Base-by-base conservation (phyloP, 2,113 vertebrate genomes). In the Ivindomyrus marchei region DNA sequence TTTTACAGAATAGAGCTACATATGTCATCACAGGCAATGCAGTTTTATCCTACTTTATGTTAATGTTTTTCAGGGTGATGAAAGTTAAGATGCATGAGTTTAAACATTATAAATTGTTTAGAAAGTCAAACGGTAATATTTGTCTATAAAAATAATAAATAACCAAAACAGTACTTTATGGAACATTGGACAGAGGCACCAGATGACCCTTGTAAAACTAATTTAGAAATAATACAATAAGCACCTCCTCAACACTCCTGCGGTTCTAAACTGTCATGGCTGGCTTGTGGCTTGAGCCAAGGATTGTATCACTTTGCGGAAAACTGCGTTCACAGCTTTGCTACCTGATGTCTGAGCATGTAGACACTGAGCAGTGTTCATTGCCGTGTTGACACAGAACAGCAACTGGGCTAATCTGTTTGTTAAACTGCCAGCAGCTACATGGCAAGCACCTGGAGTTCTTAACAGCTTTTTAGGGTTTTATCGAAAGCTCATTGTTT, bases 361-460 rank as follows among this genome's bases (percentile, higher is more conserved):
- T 50, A 91, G 53, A 85, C 85, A 70, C 66, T 47, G 92, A 93
- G 90, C 92, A 94, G 95, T 94, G 93, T 93, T 94, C 95, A 95
- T 91, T 92, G 93, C 93, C 84, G 93, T 91, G 91, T 91, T 95
- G 95, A 95, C 94, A 93, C 58, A 49, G 91, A 83, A 91, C 91
- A 93, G 88, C 93, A 94, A 94, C 94, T 95, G 95, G 77, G 91
- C 91, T 93, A 91, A 95, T 94, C 93, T 91, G 91, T 88, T 94
- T 90, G 92, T 93, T 94, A 92, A 95, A 94, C 88, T 90, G 90
- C 92, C 93, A 93, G 93, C 93, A 94, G 93, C 91, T 94, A 92
- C 50, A 77, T 91, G 91, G 92, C 92, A 90, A 88, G 36, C 13
- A 53, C 85, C 85, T 31, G 15, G 50, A 87, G 24, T 87, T 87